Evolutionary conservation across 2,888 invertebrate genomes (phyloP), one percentile per base, ranked within the genome.

Genomic region (Lobophora halterata): DNA sequence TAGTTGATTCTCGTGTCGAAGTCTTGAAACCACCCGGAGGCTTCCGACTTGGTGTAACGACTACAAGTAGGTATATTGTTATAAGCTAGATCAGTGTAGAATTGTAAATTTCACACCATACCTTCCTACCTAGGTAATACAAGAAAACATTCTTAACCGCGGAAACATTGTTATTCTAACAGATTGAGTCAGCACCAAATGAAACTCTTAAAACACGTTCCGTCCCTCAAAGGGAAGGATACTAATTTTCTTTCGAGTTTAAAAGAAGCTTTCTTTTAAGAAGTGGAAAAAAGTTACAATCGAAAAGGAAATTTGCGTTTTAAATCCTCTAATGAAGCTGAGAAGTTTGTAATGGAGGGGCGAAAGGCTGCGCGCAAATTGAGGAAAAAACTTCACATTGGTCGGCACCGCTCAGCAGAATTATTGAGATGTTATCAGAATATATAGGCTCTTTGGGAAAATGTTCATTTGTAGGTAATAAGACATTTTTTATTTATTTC

Each of bases 221-320:
- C 58, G 53, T 73, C 74, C 79, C 78, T 80, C 81, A 85, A 83
- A 85, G 81, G 79, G 76, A 79, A 78, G 79, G 74, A 80, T 74
- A 80, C 83, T 83, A 85, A 85, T 86, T 87, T 85, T 78, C 83
- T 85, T 79, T 74, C 72, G 69, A 79, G 71, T 83, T 68, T 74
- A 77, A 85, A 87, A 86, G 80, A 82, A 82, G 82, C 79, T 81
- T 82, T 77, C 79, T 83, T 82, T 81, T 80, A 79, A 82, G 81
- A 73, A 79, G 79, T 82, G 73, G 79, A 86, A 85, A 86, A 85
- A 87, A 87, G 85, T 86, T 87, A 86, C 86, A 86, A 86, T 82
- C 86, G 83, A 81, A 86, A 80, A 78, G 82, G 83, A 82, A 87
- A 87, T 87, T 87, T 87, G 87, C 85, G 86, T 85, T 87, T 87